These are phyloP conservation scores for Tragelaphus buxtoni DNA, from an alignment of 2,113 vertebrate genomes.

Conservation along the genomic window DNA sequence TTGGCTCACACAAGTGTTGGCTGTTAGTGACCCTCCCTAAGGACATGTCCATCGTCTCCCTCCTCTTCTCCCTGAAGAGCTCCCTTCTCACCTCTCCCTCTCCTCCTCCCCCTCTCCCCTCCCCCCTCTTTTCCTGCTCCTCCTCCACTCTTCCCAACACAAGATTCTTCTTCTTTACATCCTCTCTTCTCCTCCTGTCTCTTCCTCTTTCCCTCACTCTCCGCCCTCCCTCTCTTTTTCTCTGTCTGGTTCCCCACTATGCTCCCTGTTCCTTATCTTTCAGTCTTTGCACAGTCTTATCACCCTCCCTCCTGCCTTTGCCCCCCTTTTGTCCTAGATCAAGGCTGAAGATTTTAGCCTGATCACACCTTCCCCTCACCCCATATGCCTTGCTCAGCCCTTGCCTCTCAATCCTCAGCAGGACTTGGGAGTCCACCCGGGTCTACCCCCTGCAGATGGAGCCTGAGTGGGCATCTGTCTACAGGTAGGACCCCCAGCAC, in stretches of 20 bases:
- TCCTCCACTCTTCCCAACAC: neutral
- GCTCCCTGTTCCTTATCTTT: no score
- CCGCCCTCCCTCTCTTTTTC: neutral
- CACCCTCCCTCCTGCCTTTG: neutral
- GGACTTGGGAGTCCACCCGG: neutral
- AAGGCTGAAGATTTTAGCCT: neutral
- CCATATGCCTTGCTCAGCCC: neutral
- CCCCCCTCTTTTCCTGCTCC: neutral
- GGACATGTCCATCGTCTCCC: rapidly evolving
- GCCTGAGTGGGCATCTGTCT: rapidly evolving
- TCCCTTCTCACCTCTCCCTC: rapidly evolving
- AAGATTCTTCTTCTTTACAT: neutral
- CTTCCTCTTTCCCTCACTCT: neutral
- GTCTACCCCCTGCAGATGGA: neutral
- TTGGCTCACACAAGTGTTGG: rapidly evolving
- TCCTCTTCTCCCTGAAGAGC: rapidly evolving
- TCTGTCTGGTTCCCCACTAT: rapidly evolving
- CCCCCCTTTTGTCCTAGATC: neutral
- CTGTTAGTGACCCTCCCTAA: rapidly evolving
- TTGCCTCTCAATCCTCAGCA: neutral
- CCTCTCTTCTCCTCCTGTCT: neutral
- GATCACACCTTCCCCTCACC: neutral
- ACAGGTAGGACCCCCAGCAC: neutral
- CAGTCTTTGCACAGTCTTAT: neutral
- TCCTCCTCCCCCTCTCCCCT: rapidly evolving